A percentile compares a stretch with the other conserved stretches of the same genome.
Conservation (phyloP, 2,113 vertebrate genomes). For the Pseudorasbora parva region DNA sequence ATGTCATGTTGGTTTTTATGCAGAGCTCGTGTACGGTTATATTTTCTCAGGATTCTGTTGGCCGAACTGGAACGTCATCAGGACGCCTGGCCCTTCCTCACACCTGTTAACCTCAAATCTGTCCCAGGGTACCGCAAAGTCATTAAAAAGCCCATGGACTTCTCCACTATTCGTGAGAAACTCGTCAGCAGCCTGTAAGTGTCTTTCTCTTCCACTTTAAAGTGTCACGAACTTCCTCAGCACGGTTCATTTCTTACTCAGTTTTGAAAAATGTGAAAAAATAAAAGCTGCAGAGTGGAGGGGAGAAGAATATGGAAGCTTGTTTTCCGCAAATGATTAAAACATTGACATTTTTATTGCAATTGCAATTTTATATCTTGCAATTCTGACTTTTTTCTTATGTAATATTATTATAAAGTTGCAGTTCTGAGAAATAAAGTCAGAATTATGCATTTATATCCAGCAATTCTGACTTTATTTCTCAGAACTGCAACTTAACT, state of each 20-base stretch:
- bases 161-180: slow-evolving; percentile 98
- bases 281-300: not conserved
- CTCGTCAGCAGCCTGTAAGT: slow-evolving; percentile 98
- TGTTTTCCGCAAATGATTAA: too few species aligned
- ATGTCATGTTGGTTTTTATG: slow-evolving; percentile 22
- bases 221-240: too few species aligned
- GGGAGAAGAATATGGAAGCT: too few species aligned
- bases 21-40: not conserved
- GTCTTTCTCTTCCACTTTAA: not conserved
- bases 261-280: not conserved
- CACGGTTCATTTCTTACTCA: not conserved
- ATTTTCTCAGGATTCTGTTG: slow-evolving; percentile 85
- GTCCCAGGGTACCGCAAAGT: slow-evolving; percentile 98
- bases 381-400: too few species aligned
- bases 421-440: too few species aligned
- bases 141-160: slow-evolving; percentile 99
- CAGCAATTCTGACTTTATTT: too few species aligned
- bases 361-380: too few species aligned
- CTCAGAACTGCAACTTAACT: too few species aligned
- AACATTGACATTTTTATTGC: too few species aligned
- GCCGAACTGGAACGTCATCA: slow-evolving; percentile 96
- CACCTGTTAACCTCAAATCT: slow-evolving; percentile 97
- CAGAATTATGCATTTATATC: too few species aligned
- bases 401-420: too few species aligned
- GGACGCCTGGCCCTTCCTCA: slow-evolving; percentile 98